Evolutionary conservation across 1,140 invertebrate species (phyloP).

Genomic region (Leguminivora glycinivorella): DNA sequence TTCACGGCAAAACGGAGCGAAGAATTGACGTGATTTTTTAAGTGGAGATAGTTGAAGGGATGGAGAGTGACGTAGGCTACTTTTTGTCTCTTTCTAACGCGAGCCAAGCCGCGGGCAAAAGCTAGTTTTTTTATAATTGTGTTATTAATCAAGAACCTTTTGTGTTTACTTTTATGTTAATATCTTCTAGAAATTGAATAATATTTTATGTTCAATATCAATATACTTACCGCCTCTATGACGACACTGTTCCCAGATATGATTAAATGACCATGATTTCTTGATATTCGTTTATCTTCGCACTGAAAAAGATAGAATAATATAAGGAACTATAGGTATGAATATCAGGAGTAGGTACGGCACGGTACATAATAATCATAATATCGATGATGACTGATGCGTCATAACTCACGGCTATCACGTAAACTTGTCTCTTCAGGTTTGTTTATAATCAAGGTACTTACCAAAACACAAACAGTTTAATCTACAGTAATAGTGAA

Average conservation of each 20-base stretch:
- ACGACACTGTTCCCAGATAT: conserved; percentile 45
- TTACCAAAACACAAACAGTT: background rate
- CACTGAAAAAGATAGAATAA: conserved; percentile 46
- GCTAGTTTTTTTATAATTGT: conserved; percentile 3
- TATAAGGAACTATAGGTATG: background rate
- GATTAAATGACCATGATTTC: conserved; percentile 59
- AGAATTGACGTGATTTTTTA: too few species aligned
- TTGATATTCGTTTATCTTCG: conserved; percentile 62
- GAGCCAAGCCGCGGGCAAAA: too few species aligned
- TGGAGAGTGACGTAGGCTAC: too few species aligned
- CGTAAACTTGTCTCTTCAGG: background rate
- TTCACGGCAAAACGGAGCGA: too few species aligned
- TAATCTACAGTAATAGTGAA: too few species aligned
- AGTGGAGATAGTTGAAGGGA: too few species aligned
- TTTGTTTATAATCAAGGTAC: background rate
- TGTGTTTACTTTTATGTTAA: conserved; percentile 4
- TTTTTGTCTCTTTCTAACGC: too few species aligned
- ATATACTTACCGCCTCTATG: conserved; percentile 57
- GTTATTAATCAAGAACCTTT: background rate
- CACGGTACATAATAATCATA: background rate
- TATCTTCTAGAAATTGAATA: too few species aligned
- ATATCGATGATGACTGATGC: background rate
- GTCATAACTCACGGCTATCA: background rate
- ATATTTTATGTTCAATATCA: background rate
- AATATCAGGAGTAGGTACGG: background rate